phyloP scores from a whole-genome alignment of 2,113 vertebrate genomes.

The Caretta caretta region DNA sequence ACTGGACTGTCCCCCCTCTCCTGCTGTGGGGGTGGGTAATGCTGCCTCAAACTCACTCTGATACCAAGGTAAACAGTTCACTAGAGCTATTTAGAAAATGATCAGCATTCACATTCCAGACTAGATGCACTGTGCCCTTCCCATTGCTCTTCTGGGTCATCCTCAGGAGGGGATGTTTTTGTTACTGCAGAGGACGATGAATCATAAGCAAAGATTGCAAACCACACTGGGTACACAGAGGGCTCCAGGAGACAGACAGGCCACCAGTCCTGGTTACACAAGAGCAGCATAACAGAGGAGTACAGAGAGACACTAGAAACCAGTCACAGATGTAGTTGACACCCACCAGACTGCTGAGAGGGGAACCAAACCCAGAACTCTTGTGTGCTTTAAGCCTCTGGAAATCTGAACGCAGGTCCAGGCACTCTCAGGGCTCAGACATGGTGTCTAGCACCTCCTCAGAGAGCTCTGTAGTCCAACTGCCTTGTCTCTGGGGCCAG shows the following conservation, averaged over 20 bases:
- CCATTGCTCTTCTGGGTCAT: not conserved
- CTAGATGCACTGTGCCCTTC: not conserved
- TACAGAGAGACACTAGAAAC: not conserved
- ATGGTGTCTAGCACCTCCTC: not conserved
- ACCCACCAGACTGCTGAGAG: not conserved
- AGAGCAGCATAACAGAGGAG: rapidly evolving
- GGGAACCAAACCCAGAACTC: not conserved
- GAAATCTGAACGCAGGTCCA: not conserved
- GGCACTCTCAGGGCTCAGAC: too few relatives aligned
- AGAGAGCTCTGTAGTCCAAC: not conserved
- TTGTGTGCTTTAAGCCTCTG: not conserved
- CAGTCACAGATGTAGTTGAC: not conserved
- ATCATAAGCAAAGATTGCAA: rapidly evolving
- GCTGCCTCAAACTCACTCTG: rapidly evolving
- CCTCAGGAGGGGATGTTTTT: rapidly evolving
- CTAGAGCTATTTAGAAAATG: not conserved
- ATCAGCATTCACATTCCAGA: not conserved
- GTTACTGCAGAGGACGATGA: rapidly evolving
- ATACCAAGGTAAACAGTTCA: not conserved
- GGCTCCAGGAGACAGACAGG: not conserved
- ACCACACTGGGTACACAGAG: not conserved
- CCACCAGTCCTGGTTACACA: rapidly evolving
- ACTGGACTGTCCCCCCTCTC: not conserved
- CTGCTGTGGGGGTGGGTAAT: not conserved
- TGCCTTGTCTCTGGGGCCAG: not conserved